Evolutionary conservation across 2,797 vertebrate species (phyloP).

Genomic region (Microhierax caerulescens): DNA sequence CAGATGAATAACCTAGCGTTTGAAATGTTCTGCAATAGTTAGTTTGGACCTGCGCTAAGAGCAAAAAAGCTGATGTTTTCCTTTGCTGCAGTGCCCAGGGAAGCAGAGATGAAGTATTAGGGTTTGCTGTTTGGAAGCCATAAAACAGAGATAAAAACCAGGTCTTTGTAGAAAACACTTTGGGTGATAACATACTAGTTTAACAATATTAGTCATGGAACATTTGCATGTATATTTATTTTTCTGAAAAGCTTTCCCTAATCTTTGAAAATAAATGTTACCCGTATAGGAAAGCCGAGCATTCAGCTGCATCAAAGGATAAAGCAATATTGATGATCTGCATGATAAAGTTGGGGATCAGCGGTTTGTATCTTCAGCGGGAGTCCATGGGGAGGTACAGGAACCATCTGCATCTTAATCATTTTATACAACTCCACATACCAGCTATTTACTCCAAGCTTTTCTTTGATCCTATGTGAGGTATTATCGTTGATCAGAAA

Average conservation of each 20-base stretch:
- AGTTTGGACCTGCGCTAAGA: not conserved
- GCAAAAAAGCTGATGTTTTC: not conserved
- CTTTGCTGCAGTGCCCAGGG: not conserved
- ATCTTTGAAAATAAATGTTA: not conserved
- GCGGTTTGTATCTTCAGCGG: not conserved
- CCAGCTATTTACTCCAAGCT: not conserved
- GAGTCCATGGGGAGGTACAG: not conserved
- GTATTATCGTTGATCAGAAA: constrained; percentile 11
- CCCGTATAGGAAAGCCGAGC: not conserved
- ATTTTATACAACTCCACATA: not conserved
- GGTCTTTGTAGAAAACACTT: not conserved
- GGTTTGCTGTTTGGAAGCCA: not conserved
- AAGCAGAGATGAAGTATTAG: not conserved
- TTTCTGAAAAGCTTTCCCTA: not conserved
- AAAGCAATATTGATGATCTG: not conserved
- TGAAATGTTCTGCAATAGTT: not conserved
- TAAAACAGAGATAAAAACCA: not conserved
- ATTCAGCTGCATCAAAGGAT: not conserved
- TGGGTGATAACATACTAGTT: not conserved
- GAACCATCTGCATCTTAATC: not conserved
- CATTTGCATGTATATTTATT: not conserved
- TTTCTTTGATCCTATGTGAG: not conserved
- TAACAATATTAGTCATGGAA: not conserved
- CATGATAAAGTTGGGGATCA: not conserved
- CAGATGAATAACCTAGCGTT: not conserved